Conservation (phyloP, 2,888 invertebrate genomes). For the Tetropium fuscum region DNA sequence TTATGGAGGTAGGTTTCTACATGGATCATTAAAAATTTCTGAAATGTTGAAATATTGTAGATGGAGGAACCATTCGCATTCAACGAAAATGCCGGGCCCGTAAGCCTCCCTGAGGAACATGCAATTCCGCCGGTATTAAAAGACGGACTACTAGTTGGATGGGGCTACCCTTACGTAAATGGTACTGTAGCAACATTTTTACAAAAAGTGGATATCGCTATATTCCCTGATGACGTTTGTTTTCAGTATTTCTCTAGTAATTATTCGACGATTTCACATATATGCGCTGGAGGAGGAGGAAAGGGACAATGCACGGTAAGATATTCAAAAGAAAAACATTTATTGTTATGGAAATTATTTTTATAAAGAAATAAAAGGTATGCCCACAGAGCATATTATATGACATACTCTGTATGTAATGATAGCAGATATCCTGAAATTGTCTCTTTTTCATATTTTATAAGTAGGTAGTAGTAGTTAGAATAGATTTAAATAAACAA, state of each 20-base stretch:
- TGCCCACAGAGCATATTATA: no score
- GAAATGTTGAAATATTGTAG: slow-evolving; percentile 39
- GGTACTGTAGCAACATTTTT: slow-evolving; percentile 54
- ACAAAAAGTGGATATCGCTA: slow-evolving; percentile 62
- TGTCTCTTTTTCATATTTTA: no score
- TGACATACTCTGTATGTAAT: no score
- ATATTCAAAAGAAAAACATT: no score
- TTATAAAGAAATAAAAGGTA: no score
- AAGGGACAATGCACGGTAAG: slow-evolving; percentile 65
- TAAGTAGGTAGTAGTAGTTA: no score
- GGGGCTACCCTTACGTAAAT: slow-evolving; percentile 32
- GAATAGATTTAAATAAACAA: no score
- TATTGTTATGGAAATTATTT: not conserved
- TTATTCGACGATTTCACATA: slow-evolving; percentile 46
- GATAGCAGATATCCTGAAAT: no score
- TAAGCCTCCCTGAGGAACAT: slow-evolving; percentile 39
- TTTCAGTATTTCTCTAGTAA: slow-evolving; percentile 45
- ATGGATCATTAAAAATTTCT: no score
- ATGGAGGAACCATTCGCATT: slow-evolving; percentile 42
- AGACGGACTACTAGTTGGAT: slow-evolving; percentile 37
- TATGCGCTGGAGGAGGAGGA: slow-evolving; percentile 67
- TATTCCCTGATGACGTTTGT: slow-evolving; percentile 62
- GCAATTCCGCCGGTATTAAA: slow-evolving; percentile 34
- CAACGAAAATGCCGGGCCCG: slow-evolving; percentile 33
- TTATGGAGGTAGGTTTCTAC: slow-evolving; percentile 39